A percentile compares a stretch with the other conserved stretches of the same genome.
Evolutionary conservation across 2,888 invertebrate genomes (phyloP).

Genomic region (Caenorhabditis imperialis): DNA sequence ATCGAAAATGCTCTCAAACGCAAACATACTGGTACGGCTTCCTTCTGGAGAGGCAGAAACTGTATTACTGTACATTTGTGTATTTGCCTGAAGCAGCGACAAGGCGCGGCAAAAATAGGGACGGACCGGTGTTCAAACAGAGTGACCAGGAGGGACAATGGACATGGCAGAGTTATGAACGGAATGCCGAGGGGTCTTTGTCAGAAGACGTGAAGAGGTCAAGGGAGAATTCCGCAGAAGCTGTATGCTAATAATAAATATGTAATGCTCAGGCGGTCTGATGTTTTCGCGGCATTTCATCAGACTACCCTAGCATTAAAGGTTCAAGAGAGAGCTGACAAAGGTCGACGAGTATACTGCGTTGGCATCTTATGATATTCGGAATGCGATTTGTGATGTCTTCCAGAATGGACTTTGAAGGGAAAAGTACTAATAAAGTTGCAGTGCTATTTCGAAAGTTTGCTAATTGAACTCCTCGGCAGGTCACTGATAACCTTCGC

Average conservation of each 20-base stretch:
- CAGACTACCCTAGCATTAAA: not conserved
- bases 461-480: slow-evolving; percentile 9
- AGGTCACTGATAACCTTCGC: slow-evolving; percentile 39
- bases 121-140: slow-evolving; percentile 14
- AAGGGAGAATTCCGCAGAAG: too few species aligned
- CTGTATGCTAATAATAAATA: too few species aligned
- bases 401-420: not conserved
- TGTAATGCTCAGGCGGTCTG: too few species aligned
- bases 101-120: slow-evolving; percentile 22
- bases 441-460: slow-evolving; percentile 3
- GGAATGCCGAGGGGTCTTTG: too few species aligned
- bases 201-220: too few species aligned
- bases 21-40: slow-evolving; percentile 10
- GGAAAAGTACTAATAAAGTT: not conserved
- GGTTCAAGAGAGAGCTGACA: not conserved
- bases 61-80: slow-evolving; percentile 18
- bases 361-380: not conserved
- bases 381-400: not conserved
- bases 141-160: not conserved
- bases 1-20: not conserved
- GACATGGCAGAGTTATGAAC: not conserved
- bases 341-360: not conserved
- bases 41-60: slow-evolving; percentile 14
- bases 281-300: too few species aligned
- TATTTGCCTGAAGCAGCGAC: slow-evolving; percentile 6